Evolutionary conservation across 1,140 invertebrate species (phyloP).

Genomic region (Cydia amplana): DNA sequence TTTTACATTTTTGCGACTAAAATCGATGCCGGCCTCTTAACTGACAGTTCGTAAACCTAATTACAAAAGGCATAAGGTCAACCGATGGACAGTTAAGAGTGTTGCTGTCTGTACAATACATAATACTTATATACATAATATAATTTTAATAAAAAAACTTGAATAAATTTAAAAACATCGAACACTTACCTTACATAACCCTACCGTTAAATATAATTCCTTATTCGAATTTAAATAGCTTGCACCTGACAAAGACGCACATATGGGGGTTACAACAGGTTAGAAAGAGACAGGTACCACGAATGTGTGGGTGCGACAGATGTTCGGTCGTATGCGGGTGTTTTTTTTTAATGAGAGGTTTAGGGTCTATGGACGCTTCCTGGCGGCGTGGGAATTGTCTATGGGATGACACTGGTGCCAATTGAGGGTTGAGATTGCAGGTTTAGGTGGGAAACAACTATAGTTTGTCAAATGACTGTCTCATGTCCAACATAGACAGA

Average conservation of each 20-base stretch:
- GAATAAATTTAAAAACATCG: neutral
- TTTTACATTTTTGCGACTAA: no score
- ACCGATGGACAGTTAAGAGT: no score
- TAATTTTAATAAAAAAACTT: neutral
- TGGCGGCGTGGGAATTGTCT: conserved; percentile 53
- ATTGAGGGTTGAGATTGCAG: conserved; percentile 33
- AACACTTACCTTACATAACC: conserved; percentile 12
- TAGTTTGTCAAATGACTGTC: no score
- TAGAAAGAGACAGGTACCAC: neutral
- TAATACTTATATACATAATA: neutral
- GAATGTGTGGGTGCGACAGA: conserved; percentile 46
- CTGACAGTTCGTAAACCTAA: no score
- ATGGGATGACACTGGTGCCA: conserved; percentile 38
- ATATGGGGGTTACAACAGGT: neutral
- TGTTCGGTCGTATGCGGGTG: conserved; percentile 44
- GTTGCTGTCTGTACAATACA: no score
- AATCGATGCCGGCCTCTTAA: no score
- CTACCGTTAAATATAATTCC: conserved; percentile 20
- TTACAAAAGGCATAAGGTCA: no score
- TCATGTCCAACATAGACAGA: no score
- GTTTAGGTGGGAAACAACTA: neutral
- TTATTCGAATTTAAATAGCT: conserved; percentile 12
- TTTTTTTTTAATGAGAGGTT: conserved; percentile 54
- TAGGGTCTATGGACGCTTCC: conserved; percentile 43
- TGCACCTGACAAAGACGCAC: neutral